Percentiles rank a stretch among this genome's conserved stretches.
phyloP scores from a whole-genome alignment of 2,113 vertebrate genomes.

The Circaetus cinerascens region DNA sequence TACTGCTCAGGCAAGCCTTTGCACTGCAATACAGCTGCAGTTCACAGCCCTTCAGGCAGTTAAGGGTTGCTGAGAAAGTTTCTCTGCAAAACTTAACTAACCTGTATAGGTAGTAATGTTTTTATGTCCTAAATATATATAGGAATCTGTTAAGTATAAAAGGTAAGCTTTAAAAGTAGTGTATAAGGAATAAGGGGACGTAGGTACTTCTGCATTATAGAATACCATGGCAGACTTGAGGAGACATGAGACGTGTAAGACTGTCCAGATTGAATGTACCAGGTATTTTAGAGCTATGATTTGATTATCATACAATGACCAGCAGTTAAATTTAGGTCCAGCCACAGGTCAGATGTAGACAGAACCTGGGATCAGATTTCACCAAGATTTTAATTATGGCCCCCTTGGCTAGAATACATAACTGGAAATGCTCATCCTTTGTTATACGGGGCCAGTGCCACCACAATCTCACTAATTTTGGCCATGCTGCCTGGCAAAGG shows the following conservation, averaged over 20 bases:
- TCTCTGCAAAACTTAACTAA: background rate
- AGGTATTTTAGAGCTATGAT: background rate
- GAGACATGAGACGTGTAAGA: background rate
- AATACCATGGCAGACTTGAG: background rate
- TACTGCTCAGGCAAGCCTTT: background rate
- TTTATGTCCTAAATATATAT: background rate
- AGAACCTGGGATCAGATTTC: background rate
- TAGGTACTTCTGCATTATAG: background rate
- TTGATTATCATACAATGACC: background rate
- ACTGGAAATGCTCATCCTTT: background rate
- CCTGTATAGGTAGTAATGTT: background rate
- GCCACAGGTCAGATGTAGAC: background rate
- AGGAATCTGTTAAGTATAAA: background rate
- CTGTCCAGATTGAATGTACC: background rate
- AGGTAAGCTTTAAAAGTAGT: background rate
- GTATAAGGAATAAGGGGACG: background rate
- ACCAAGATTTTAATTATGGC: background rate
- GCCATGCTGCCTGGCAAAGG: background rate
- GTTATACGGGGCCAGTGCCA: background rate
- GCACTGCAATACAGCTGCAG: background rate
- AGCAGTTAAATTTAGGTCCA: background rate
- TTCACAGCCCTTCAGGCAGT: background rate
- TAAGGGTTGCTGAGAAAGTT: background rate
- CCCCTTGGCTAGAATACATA: background rate
- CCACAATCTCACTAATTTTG: background rate